Base-by-base conservation (phyloP, 2,888 invertebrate species). In the Thyatira batis region DNA sequence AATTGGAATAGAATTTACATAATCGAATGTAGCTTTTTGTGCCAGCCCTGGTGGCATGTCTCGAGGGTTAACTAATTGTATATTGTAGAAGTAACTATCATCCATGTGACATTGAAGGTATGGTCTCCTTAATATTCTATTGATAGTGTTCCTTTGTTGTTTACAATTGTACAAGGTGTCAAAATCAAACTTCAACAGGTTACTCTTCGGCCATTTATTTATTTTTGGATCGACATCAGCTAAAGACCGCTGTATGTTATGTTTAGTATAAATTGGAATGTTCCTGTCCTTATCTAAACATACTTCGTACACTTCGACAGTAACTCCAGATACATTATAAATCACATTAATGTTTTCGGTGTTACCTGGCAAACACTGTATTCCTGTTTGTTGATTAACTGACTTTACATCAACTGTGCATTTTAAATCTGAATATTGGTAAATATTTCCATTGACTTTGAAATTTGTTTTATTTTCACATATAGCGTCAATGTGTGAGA, bases 1-100 rank as follows among this genome's bases (percentile, higher is more conserved):
- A 3, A 82, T 85, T 17, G 87, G 84, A 1, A 79, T 65, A 6
- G 80, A 67, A 57, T 87, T 87, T 25, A 83, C 63, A 63, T 80
- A 67, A 20, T 67, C 74, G 51, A 69, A 84, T 0, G 80, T 73
- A 0, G 80, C 63, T 6, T 61, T 54, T 55, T 80, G 76, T 0
- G 83, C 60, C 5, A 80, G n/a, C 0, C 85, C 86, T 5, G 76
- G 76, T 1, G 58, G 51, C 1, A 87, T 69, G 54, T 85, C 80
- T 11, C 52, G 67, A 1, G 83, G 59, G 60, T 61, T 82, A 0
- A 87, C 76, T n/a, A 87, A 65, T 51, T 81, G 84, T 45, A 78
- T 70, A 50, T 67, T 76, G 5, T 54, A 63, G 55, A 79, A 87
- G 51, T 85, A 82, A 52, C 84, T 85, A 3, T 57, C 52, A 43